A percentile compares a stretch with the other conserved stretches of the same genome.
Conservation (phyloP, 2,888 invertebrate species). For the Achlya flavicornis region DNA sequence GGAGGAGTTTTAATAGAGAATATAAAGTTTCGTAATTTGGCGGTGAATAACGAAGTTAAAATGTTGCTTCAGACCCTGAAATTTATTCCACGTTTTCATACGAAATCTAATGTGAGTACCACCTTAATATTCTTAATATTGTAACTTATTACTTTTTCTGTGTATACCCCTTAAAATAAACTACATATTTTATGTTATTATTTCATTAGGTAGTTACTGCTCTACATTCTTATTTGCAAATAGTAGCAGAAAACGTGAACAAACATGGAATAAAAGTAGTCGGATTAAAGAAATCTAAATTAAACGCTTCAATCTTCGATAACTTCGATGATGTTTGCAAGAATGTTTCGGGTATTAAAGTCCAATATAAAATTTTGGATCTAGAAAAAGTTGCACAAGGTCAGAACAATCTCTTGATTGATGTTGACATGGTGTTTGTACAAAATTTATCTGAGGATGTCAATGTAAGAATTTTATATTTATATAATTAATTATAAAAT, state of each 20-base stretch:
- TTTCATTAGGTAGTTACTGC: conserved; percentile 27
- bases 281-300: conserved; percentile 38
- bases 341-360: not conserved
- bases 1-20: conserved; percentile 53
- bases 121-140: no score
- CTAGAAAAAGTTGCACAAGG: not conserved
- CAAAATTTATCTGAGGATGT: conserved; percentile 2
- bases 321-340: conserved; percentile 38
- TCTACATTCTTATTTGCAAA: no score
- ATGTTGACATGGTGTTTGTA: not conserved
- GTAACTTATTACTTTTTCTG: not conserved
- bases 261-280: conserved; percentile 11
- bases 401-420: not conserved
- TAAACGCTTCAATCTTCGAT: not conserved
- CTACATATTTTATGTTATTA: conserved; percentile 15
- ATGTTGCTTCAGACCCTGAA: conserved; percentile 24
- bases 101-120: conserved; percentile 41
- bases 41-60: conserved; percentile 21
- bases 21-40: conserved; percentile 42
- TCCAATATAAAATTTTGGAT: not conserved
- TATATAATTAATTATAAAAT: no score
- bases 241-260: no score
- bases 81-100: conserved; percentile 44
- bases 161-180: not conserved
- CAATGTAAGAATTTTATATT: not conserved